Percentiles rank a stretch among this genome's conserved stretches.
phyloP scores from a whole-genome alignment of 2,113 vertebrate species.

The Speoplatyrhinus poulsoni region DNA sequence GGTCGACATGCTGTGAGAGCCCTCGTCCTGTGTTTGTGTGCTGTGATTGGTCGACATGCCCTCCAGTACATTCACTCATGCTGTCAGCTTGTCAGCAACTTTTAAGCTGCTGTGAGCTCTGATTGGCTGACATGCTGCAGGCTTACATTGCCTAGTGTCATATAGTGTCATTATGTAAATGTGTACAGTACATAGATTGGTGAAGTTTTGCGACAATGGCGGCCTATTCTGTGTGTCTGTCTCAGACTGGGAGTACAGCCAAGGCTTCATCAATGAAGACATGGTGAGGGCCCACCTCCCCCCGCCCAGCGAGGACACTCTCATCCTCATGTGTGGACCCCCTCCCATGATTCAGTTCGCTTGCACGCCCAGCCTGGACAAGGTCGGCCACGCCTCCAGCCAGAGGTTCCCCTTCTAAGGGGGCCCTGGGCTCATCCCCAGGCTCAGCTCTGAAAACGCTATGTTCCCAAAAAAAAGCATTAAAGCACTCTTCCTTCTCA shows the following conservation, averaged over 20 bases:
- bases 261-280: slow-evolving; percentile 91
- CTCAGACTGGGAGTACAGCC: slow-evolving; percentile 91
- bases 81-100: too few relatives aligned
- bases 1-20: too few relatives aligned
- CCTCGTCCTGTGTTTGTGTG: too few relatives aligned
- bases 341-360: slow-evolving; percentile 98
- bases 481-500: slow-evolving; percentile 34
- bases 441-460: background rate
- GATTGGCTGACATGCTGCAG: background rate
- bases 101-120: too few relatives aligned
- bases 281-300: slow-evolving; percentile 89
- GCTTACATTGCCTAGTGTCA: too few relatives aligned
- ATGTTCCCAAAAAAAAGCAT: slow-evolving; percentile 20
- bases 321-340: slow-evolving; percentile 94
- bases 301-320: slow-evolving; percentile 77
- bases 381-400: slow-evolving; percentile 80
- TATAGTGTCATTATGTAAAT: too few relatives aligned
- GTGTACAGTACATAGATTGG: too few relatives aligned
- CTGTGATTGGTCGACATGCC: too few relatives aligned
- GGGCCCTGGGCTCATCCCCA: background rate
- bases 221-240: background rate
- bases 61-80: background rate
- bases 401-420: slow-evolving; percentile 85
- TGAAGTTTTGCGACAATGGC: too few relatives aligned
- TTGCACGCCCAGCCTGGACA: slow-evolving; percentile 93